Evolutionary conservation across 1,140 invertebrate species (phyloP), one percentile per base, ranked within the genome.

Genomic region (Pteromalus puparum): DNA sequence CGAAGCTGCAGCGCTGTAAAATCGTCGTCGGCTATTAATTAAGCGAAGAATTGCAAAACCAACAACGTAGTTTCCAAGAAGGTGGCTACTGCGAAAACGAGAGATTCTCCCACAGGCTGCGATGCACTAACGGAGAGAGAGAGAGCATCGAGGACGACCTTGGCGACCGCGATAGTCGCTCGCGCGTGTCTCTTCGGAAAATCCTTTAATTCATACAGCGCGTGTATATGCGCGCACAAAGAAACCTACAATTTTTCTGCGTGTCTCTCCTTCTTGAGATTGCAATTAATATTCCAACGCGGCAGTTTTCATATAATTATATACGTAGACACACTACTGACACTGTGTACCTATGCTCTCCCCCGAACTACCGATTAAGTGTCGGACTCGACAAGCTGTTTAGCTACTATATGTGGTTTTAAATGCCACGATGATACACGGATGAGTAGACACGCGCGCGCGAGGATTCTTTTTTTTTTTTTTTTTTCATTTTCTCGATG

Each of bases 201-300:
- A 77, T 83, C 81, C 81, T 83, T 77, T 83, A 83, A 83, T 76
- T 83, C 61, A 83, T 68, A 48, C 46, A 72, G 48, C 38, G 1
- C n/a, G 5, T 75, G n/a, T n/a, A n/a, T 28, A n/a, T 7, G 21
- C 53, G 48, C 21, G 34, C 81, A 67, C 53, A 82, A 75, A 75
- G 53, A 83, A 83, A 48, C 80, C 28, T 68, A 73, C 34, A 76
- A 83, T 76, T 15, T 48, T 70, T 72, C 53, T 26, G 34, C 24
- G 48, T 42, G 26, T 12, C 3, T 80, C 78, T 46, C 21, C 1
- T 10, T 15, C 42, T 34, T 13, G 46, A 15, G 46, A 80, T 46
- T 46, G 34, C 34, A 80, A 80, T 80, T 72, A 72, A 80, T 80
- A 21, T 61, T 61, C 21, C 18, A 7, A 61, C 18, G 53, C 6